Percentiles rank a stretch among this genome's conserved stretches.
phyloP scores from a whole-genome alignment of 2,797 vertebrate genomes.

The Cyprinodon diabolis region DNA sequence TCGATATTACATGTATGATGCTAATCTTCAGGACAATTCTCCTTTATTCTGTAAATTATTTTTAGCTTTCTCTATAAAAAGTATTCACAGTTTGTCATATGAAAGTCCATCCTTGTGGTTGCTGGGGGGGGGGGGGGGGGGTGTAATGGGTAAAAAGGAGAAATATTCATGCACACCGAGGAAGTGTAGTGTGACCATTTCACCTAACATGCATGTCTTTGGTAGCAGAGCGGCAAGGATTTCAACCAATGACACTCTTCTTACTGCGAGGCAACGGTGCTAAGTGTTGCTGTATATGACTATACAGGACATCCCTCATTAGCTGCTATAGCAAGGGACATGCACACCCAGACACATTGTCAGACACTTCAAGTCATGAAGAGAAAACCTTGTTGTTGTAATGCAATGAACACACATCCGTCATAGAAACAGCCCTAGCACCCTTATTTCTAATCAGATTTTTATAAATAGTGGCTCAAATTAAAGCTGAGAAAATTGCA shows the following conservation, averaged over 20 bases:
- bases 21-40: conserved; percentile 33
- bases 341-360: too few relatives aligned
- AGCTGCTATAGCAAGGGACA: too few relatives aligned
- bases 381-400: too few relatives aligned
- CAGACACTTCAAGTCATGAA: too few relatives aligned
- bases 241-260: background rate
- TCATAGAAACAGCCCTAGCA: too few relatives aligned
- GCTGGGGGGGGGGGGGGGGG: background rate
- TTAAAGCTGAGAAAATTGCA: too few relatives aligned
- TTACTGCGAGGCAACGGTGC: background rate
- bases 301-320: too few relatives aligned
- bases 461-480: too few relatives aligned
- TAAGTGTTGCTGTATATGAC: background rate
- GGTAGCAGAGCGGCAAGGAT: background rate
- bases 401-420: too few relatives aligned
- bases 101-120: background rate
- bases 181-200: background rate
- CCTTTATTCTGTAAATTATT: conserved; percentile 5
- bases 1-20: conserved; percentile 28
- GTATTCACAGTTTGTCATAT: conserved; percentile 3
- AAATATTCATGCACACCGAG: background rate
- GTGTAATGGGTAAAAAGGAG: background rate
- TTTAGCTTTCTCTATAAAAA: conserved; percentile 20
- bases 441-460: too few relatives aligned
- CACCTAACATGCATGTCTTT: background rate